Evolutionary conservation across 2,888 invertebrate genomes (phyloP), one percentile per base, ranked within the genome.

Genomic region (Quadroppia sp.): DNA sequence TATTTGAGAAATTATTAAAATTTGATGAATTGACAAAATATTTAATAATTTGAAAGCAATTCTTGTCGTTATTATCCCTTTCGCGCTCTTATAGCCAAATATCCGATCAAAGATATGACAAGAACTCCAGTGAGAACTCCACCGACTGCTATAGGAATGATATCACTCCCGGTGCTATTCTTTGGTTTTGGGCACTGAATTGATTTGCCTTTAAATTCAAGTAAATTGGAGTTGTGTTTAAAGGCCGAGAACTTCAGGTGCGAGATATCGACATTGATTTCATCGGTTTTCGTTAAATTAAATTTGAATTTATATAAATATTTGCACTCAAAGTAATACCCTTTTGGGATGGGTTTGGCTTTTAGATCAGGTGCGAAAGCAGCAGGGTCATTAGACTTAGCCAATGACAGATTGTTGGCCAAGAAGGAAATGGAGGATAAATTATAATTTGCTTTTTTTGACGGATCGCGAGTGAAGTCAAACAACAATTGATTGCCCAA

Each of bases 61-160:
- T 36, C 4, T 36, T 36, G 9, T 36, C n/a, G n/a, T n/a, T n/a
- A n/a, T 36, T 64, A 64, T 6, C 2, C 4, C 20, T 64, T 64
- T 48, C 71, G 20, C 13, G 45, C 30, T 30, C 71, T 48, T 28
- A 71, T 71, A 23, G 50, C 28, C 13, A 71, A n/a, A 45, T 71
- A 71, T 13, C 42, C 50, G 2, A 50, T 30, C 25, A 71, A 45
- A 28, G 48, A 71, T 11, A 71, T 2, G 7, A 48, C 71, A 3
- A 71, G n/a, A 28, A 45, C 48, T 11, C 48, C 71, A 17, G 50
- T 50, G 15, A 71, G 48, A 7, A 48, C 71, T 25, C 71, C 50
- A 13, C 71, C 71, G 6, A 71, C 71, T 23, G 50, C 30, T 25
- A 71, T 71, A 28, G 71, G 71, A 50, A 71, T 32, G 28, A 28